Evolutionary conservation across 1,140 invertebrate genomes (phyloP).

Genomic region (Campoletis sonorensis): DNA sequence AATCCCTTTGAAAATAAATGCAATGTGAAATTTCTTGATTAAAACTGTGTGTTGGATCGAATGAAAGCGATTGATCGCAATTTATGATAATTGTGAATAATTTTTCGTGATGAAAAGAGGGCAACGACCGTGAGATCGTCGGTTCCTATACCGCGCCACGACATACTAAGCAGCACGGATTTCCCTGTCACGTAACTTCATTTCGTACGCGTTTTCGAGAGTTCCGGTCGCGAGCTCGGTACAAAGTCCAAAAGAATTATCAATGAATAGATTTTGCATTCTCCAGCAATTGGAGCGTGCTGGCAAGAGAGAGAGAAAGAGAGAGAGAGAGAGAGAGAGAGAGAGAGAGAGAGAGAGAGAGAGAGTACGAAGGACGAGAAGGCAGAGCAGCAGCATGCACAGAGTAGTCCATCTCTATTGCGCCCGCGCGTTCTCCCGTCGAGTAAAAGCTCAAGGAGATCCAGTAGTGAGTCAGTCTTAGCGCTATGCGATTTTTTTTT

Average conservation of each 20-base stretch:
- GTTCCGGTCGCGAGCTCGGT: constrained; percentile 6
- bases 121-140: constrained; percentile 1
- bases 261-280: constrained; percentile 36
- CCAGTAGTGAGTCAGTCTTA: constrained; percentile 64
- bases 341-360: constrained; percentile 48
- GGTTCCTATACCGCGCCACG: neutral
- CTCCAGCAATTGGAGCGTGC: constrained; percentile 39
- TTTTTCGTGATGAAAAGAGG: constrained; percentile 2
- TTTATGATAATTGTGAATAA: neutral
- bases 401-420: neutral
- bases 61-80: too few species aligned
- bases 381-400: constrained; percentile 34
- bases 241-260: constrained; percentile 38
- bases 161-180: neutral
- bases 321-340: constrained; percentile 50
- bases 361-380: constrained; percentile 43
- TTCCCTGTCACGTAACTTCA: constrained; percentile 6
- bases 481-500: constrained; percentile 63
- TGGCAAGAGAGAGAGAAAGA: constrained; percentile 44
- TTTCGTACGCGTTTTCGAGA: constrained; percentile 22
- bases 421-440: constrained; percentile 49
- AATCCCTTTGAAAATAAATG: too few species aligned
- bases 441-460: constrained; percentile 66
- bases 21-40: too few species aligned
- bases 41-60: too few species aligned